Conservation (phyloP, 2,113 vertebrate genomes). For the Pristiophorus japonicus region DNA sequence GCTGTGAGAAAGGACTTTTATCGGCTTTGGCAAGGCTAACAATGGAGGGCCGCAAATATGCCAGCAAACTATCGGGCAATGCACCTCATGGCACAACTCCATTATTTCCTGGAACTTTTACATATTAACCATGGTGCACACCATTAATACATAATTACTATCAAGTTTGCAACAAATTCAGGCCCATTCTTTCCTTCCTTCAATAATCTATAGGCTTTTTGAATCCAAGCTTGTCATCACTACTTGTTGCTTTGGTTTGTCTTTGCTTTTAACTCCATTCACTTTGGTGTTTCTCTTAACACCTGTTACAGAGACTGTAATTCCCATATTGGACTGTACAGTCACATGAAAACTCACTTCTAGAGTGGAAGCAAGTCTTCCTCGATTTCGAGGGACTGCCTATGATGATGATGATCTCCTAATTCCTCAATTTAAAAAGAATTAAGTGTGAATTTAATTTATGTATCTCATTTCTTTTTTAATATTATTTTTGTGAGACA, state of each 20-base stretch:
- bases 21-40: too few relatives aligned
- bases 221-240: background rate
- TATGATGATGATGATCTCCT: too few relatives aligned
- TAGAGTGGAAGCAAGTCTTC: too few relatives aligned
- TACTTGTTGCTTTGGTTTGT: background rate
- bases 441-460: background rate
- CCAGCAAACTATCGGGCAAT: too few relatives aligned
- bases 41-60: too few relatives aligned
- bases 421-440: background rate
- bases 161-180: background rate
- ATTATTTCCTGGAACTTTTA: background rate
- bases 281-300: too few relatives aligned
- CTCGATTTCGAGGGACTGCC: too few relatives aligned
- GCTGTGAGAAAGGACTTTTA: too few relatives aligned
- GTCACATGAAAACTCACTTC: too few relatives aligned
- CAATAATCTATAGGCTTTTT: background rate
- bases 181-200: background rate
- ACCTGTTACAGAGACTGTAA: too few relatives aligned
- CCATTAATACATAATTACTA: background rate
- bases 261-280: background rate
- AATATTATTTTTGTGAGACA: background rate
- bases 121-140: background rate
- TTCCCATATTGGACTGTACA: too few relatives aligned
- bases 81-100: background rate
- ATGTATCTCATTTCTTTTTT: background rate